Evolutionary conservation across 2,113 vertebrate genomes (phyloP), one percentile per base, ranked within the genome.

Genomic region (Scytalopus superciliaris): DNA sequence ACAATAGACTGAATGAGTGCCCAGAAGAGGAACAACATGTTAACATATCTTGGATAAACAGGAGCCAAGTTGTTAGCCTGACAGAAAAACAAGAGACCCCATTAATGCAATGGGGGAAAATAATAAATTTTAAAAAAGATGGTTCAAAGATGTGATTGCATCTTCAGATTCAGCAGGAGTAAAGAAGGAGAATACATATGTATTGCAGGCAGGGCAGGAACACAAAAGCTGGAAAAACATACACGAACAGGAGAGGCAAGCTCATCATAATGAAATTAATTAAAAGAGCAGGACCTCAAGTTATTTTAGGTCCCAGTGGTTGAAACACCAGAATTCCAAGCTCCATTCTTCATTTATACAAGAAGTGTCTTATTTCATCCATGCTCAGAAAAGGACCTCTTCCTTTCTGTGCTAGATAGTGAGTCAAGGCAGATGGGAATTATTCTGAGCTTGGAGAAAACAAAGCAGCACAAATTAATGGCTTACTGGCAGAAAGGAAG

Each of bases 361-460:
- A 44, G 90, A 57, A 35, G 83, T 82, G 94, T 89, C 82, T 74
- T 75, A 57, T 69, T 62, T 87, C 37, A 49, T 76, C 72, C n/a
- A 15, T 78, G 69, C 79, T 95, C 68, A 77, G 70, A 73, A 87
- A 96, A 95, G 12, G 85, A 92, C 77, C 79, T 95, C 63, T 80
- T 97, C 93, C 88, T 95, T 94, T 98, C 84, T 92, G 63, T 15
- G 5, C 85, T 95, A 87, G 75, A 96, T 87, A 95, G 76, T 84
- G 69, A 97, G 72, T 59, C 77, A 93, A 95, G 90, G 86, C 94
- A 97, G 90, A 97, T 95, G 96, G 94, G 90, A 96, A 96, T 96
- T 97, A 95, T 97, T 95, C 92, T 93, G 72, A 96, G 91, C 95
- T 84, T 96, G 84, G 81, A 95, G 95, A 96, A 98, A 97, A 95